phyloP scores from a whole-genome alignment of 2,797 vertebrate genomes.

The Phalloptychus januarius region DNA sequence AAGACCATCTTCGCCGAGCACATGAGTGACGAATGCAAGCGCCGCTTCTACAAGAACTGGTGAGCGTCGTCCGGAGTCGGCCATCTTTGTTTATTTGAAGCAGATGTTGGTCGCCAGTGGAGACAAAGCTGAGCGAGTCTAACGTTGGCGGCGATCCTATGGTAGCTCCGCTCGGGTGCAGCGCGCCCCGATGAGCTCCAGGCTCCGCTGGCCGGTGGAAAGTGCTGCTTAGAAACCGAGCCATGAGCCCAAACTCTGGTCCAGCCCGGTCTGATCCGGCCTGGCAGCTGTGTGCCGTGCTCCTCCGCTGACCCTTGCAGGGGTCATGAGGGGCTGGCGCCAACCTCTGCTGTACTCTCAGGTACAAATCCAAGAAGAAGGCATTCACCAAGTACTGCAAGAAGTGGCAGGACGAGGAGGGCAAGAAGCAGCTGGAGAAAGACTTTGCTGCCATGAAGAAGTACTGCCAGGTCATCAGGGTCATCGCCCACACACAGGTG shows the following conservation, averaged over 20 bases:
- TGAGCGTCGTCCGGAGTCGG: slow-evolving; percentile 63
- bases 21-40: slow-evolving; percentile 95
- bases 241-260: slow-evolving; percentile 88
- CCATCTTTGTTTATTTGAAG: slow-evolving; percentile 18
- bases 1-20: slow-evolving; percentile 97
- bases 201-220: slow-evolving; percentile 98
- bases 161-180: slow-evolving; percentile 95
- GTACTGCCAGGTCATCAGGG: slow-evolving; percentile 94
- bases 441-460: slow-evolving; percentile 97
- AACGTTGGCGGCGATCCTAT: slow-evolving; percentile 69
- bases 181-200: slow-evolving; percentile 91
- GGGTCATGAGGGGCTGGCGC: slow-evolving; percentile 87
- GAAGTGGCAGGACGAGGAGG: slow-evolving; percentile 98
- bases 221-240: slow-evolving; percentile 90
- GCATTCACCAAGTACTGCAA: slow-evolving; percentile 99
- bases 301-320: slow-evolving; percentile 86
- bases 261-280: slow-evolving; percentile 53
- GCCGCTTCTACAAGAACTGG: slow-evolving; percentile 98
- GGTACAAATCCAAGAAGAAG: slow-evolving; percentile 99
- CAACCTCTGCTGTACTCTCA: slow-evolving; percentile 76
- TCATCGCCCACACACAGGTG: slow-evolving; percentile 97
- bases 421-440: slow-evolving; percentile 97
- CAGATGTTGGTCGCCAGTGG: slow-evolving; percentile 63
- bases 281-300: slow-evolving; percentile 68
- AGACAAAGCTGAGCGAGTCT: slow-evolving; percentile 54